Percentiles rank a stretch among this genome's conserved stretches.
phyloP scores from a whole-genome alignment of 2,888 invertebrate species.

The Petrolisthes manimaculis region DNA sequence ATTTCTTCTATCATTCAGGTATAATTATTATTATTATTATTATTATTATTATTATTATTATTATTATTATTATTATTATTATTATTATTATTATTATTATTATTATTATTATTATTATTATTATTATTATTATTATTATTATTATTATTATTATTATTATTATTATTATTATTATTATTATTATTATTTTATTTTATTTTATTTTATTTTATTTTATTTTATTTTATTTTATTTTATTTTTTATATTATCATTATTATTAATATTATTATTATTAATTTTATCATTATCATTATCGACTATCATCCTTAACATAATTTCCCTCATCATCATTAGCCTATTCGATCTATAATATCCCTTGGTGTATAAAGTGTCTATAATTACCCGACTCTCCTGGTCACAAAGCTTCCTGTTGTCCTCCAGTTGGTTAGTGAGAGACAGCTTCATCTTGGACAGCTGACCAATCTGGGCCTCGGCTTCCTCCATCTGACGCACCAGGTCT shows the following conservation, averaged over 20 bases:
- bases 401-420: constrained; percentile 76
- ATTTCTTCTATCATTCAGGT: too few relatives aligned
- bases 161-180: constrained; percentile 24
- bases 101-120: background rate
- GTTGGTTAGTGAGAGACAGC: constrained; percentile 80
- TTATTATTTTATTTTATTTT: background rate
- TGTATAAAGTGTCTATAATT: background rate
- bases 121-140: constrained; percentile 9
- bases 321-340: background rate
- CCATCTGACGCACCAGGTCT: constrained; percentile 31
- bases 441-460: constrained; percentile 69
- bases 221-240: constrained; percentile 19
- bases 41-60: background rate
- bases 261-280: constrained; percentile 6
- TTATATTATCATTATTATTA: constrained; percentile 22
- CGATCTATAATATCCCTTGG: background rate
- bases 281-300: background rate
- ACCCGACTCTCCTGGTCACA: constrained; percentile 40
- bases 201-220: background rate
- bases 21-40: background rate
- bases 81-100: constrained; percentile 12
- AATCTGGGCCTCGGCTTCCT: constrained; percentile 73
- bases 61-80: background rate
- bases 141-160: constrained; percentile 19
- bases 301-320: background rate